phyloP scores from a whole-genome alignment of 2,113 vertebrate genomes.

The Halcyon senegalensis region DNA sequence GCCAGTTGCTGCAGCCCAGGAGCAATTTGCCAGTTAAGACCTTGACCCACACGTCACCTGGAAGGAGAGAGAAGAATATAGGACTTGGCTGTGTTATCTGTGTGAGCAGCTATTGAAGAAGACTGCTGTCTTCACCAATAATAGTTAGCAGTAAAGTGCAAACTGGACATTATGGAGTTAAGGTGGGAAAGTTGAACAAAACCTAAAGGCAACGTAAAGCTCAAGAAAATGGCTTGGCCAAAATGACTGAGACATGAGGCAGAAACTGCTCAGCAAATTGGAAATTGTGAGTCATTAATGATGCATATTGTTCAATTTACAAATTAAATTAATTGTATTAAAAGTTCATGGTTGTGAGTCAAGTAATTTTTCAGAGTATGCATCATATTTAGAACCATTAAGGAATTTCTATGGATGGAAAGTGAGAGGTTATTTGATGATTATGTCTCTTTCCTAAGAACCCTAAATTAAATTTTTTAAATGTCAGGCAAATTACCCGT shows the following conservation, averaged over 20 bases:
- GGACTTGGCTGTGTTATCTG: not conserved
- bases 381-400: conserved; percentile 46
- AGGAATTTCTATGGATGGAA: conserved; percentile 34
- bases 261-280: conserved; percentile 27
- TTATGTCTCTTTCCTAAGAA: conserved; percentile 55
- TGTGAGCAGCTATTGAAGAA: not conserved
- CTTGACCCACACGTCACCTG: no score
- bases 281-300: conserved; percentile 60
- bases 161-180: not conserved
- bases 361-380: conserved; percentile 13
- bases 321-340: conserved; percentile 66
- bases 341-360: conserved; percentile 49
- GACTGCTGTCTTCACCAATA: no score
- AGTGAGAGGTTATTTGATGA: conserved; percentile 45
- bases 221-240: not conserved
- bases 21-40: not conserved
- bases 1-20: not conserved
- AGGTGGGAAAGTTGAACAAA: not conserved
- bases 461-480: conserved; percentile 66
- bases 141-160: not conserved
- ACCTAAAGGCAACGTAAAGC: not conserved
- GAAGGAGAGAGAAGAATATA: not conserved
- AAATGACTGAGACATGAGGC: conserved; percentile 8
- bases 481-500: conserved; percentile 51
- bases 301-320: conserved; percentile 64